Evolutionary conservation across 2,888 invertebrate species (phyloP), one percentile per base, ranked within the genome.

Genomic region (Podotricha telesiphe): DNA sequence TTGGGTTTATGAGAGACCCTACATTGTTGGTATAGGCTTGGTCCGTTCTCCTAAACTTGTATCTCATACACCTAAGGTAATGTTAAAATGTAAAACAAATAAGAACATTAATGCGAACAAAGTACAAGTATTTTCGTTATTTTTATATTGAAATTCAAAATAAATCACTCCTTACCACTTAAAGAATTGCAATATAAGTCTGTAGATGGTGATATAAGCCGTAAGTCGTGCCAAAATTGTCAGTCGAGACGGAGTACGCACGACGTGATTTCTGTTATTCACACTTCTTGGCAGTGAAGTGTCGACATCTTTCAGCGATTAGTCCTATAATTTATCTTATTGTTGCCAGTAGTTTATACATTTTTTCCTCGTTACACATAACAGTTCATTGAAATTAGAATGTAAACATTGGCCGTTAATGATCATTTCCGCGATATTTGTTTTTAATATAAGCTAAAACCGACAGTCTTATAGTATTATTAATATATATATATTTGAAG

Each of bases 221-320:
- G 13, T 17, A 37, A 5, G 22, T 20, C 34, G 53, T 62, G 67
- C 67, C 67, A 67, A 45, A 45, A 59, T 28, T 19, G 15, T 17
- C 7, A 28, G 34, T 2, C 59, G 45, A 53, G 61, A 48, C 67
- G 40, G 20, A 42, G 37, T 59, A 47, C 45, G 61, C 20, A 61
- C 28, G 19, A 55, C 22, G 50, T 63, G 62, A 66, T 15, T 58
- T 63, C 34, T 45, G 28, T 34, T 51, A 50, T 51, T 50, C 40
- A 42, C 45, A 63, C 48, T 67, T 67, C 63, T 67, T 70, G 70
- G 70, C 70, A 70, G 34, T 15, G 34, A 48, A 62, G 34, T 17
- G 61, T 47, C 13, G 42, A 55, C 53, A 62, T 67, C 61, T 62
- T 45, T 61, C 61, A 61, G 59, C 61, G 47, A 37, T 62, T 37